Evolutionary conservation across 2,113 vertebrate genomes (phyloP).

Genomic region (Apaloderma vittatum): DNA sequence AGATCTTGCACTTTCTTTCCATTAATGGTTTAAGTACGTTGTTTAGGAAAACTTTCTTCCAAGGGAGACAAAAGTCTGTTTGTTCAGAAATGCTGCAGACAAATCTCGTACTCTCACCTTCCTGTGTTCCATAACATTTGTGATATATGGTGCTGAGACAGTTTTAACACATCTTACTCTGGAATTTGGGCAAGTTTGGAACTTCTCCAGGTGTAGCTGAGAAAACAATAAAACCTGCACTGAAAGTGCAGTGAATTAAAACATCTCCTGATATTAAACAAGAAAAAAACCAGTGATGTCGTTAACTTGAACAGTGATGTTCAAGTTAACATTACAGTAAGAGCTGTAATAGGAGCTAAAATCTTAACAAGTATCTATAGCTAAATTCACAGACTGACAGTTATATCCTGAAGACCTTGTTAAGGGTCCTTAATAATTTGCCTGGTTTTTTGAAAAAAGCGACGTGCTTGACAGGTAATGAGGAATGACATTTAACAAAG

Average conservation of each 20-base stretch:
- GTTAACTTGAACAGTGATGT: no score
- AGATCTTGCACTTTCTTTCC: neutral
- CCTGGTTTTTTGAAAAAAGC: neutral
- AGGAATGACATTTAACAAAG: constrained; percentile 25
- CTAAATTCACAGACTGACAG: neutral
- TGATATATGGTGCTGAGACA: neutral
- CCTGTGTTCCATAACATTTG: neutral
- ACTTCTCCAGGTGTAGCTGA: neutral
- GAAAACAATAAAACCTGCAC: neutral
- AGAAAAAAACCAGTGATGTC: no score
- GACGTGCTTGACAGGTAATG: neutral
- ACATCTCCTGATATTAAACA: neutral
- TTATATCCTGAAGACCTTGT: neutral
- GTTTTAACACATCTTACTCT: neutral
- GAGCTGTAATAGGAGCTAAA: no score
- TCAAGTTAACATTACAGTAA: no score
- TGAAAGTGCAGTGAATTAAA: neutral
- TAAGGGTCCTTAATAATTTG: neutral
- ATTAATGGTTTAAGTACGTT: neutral
- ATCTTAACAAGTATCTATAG: no score
- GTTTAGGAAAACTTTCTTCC: neutral
- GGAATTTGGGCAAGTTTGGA: neutral
- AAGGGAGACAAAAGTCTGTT: neutral
- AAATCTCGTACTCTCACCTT: neutral
- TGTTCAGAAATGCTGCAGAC: neutral